A percentile compares a stretch with the other conserved stretches of the same genome.
Conservation (phyloP, 53 echinoderm and acorn worm species). For the Pentamera pediparva region DNA sequence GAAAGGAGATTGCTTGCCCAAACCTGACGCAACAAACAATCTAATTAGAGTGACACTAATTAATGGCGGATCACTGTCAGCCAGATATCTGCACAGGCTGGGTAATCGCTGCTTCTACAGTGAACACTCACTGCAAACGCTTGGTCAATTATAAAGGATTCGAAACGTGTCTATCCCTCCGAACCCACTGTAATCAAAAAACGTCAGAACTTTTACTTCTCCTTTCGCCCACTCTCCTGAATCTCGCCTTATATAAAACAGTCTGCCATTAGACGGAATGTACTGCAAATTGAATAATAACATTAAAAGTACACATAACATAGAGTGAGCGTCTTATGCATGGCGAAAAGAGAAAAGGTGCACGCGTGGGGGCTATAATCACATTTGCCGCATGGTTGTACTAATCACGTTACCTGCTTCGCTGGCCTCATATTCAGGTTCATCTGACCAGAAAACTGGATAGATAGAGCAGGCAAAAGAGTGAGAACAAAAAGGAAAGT, state of each 20-base stretch:
- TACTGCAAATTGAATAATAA: constrained; percentile 43
- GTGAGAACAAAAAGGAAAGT: constrained; percentile 34
- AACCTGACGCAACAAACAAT: constrained; percentile 36
- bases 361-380: constrained; percentile 32
- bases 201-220: neutral
- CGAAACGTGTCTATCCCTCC: constrained; percentile 26
- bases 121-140: too few relatives aligned
- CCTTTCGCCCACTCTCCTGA: neutral
- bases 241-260: constrained; percentile 23
- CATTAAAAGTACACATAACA: constrained; percentile 46
- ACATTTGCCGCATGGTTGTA: constrained; percentile 39
- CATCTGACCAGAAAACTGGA: constrained; percentile 33
- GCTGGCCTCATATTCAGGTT: constrained; percentile 28
- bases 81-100: too few relatives aligned
- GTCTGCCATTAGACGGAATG: constrained; percentile 35
- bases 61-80: constrained; percentile 32
- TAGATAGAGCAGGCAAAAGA: constrained; percentile 33
- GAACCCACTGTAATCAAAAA: constrained; percentile 32
- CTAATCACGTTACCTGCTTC: constrained; percentile 36
- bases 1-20: constrained; percentile 30
- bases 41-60: constrained; percentile 35
- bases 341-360: too few relatives aligned
- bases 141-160: constrained; percentile 29
- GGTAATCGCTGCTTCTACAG: too few relatives aligned
- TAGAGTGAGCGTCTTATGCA: constrained; percentile 19